Conservation (phyloP, 2,888 invertebrate species). For the Sericinus montela region DNA sequence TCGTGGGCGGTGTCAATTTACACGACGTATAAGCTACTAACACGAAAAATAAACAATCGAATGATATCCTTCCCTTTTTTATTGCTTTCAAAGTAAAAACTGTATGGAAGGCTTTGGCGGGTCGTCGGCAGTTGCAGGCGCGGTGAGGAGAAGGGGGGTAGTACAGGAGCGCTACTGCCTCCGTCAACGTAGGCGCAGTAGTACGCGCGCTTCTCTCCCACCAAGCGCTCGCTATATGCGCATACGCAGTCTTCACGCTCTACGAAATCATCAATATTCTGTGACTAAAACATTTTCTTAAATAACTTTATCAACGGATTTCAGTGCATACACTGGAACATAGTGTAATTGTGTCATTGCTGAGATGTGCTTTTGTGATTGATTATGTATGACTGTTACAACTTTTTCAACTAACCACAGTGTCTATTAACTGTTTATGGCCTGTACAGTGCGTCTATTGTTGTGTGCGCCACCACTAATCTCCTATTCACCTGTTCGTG, state of each 20-base stretch:
- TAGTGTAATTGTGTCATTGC: conserved; percentile 30
- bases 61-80: conserved; percentile 74
- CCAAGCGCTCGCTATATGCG: conserved; percentile 65
- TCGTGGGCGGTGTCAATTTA: conserved; percentile 67
- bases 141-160: conserved; percentile 39
- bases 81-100: conserved; percentile 68
- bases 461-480: conserved; percentile 69
- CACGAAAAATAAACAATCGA: conserved; percentile 74
- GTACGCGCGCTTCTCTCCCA: conserved; percentile 72
- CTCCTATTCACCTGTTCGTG: conserved; percentile 68
- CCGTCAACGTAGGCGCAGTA: conserved; percentile 58
- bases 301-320: conserved; percentile 49
- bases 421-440: conserved; percentile 70
- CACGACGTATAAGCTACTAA: conserved; percentile 74
- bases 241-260: conserved; percentile 56
- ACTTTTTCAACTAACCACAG: conserved; percentile 35
- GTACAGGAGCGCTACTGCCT: conserved; percentile 76
- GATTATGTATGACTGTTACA: conserved; percentile 26
- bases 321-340: conserved; percentile 52
- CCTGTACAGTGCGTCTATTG: conserved; percentile 66
- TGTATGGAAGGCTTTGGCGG: conserved; percentile 57
- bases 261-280: conserved; percentile 37
- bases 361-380: conserved; percentile 37
- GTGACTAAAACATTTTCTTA: conserved; percentile 31
- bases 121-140: conserved; percentile 29